phyloP scores from a whole-genome alignment of 2,888 invertebrate genomes.

The Saturnia pavonia region DNA sequence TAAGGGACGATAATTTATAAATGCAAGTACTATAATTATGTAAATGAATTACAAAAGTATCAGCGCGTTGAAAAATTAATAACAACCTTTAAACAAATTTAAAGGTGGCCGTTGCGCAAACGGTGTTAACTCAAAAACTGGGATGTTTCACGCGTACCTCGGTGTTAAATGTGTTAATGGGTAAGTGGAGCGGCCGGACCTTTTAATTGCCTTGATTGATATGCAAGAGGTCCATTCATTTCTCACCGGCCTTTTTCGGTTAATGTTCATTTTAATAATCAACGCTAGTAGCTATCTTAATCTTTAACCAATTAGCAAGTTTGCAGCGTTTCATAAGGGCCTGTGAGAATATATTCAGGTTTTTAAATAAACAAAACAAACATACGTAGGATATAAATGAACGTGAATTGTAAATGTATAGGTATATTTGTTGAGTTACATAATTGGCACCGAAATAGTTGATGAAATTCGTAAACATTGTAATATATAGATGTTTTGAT shows the following conservation, averaged over 20 bases:
- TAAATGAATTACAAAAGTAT: slow-evolving; percentile 8
- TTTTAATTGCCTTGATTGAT: slow-evolving; percentile 68
- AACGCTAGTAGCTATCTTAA: slow-evolving; percentile 16
- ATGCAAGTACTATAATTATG: not conserved
- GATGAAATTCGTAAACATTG: not conserved
- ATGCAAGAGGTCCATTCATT: slow-evolving; percentile 48
- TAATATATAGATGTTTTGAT: not conserved
- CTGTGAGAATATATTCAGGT: slow-evolving; percentile 3
- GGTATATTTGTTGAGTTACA: slow-evolving; percentile 8
- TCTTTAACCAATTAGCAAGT: slow-evolving; percentile 19
- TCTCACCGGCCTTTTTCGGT: slow-evolving; percentile 18
- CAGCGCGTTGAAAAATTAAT: slow-evolving; percentile 32
- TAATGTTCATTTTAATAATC: slow-evolving; percentile 19
- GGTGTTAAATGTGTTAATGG: slow-evolving; percentile 65
- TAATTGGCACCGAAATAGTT: not conserved
- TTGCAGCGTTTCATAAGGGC: slow-evolving; percentile 2
- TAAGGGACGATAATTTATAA: not conserved
- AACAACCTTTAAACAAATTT: slow-evolving; percentile 64
- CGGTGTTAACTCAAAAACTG: slow-evolving; percentile 50
- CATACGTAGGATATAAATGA: not conserved
- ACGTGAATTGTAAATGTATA: slow-evolving; percentile 5
- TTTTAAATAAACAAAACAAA: slow-evolving; percentile 5
- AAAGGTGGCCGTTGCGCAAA: slow-evolving; percentile 60
- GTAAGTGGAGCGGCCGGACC: slow-evolving; percentile 55
- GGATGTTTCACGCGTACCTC: slow-evolving; percentile 58